These are phyloP conservation scores for Ceyx margarethae DNA, from an alignment of 2,113 vertebrate species.

Conservation along the genomic window DNA sequence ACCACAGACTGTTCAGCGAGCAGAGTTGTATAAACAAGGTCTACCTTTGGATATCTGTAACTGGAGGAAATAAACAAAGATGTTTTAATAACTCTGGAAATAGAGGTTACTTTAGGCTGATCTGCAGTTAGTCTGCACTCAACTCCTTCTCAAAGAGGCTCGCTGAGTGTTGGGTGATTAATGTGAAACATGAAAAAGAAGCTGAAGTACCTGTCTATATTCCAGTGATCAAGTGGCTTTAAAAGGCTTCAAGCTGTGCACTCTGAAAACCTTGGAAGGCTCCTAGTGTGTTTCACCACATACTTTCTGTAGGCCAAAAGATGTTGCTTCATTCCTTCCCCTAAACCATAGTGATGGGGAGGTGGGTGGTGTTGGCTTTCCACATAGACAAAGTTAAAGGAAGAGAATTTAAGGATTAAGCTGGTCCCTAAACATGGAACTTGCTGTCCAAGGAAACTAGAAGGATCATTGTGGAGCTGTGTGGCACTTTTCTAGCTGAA, in stretches of 20 bases:
- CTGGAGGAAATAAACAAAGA: background rate
- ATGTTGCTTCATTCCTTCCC: background rate
- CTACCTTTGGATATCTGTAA: background rate
- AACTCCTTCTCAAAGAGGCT: background rate
- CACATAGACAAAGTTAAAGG: background rate
- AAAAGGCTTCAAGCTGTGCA: conserved; percentile 2
- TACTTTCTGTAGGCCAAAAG: background rate
- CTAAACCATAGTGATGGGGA: background rate
- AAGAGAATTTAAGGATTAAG: background rate
- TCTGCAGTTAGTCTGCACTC: background rate
- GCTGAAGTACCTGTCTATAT: background rate
- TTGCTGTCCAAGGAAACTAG: background rate
- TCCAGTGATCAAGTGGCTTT: conserved; percentile 1
- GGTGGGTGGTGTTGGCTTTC: background rate
- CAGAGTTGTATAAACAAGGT: background rate
- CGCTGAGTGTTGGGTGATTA: background rate
- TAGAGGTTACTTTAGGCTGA: background rate
- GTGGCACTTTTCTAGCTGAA: background rate
- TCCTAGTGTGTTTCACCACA: fast-evolving
- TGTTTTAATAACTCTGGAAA: background rate
- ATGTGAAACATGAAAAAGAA: background rate
- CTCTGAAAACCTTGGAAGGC: background rate
- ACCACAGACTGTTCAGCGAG: background rate
- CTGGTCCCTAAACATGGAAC: background rate
- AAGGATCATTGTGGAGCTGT: background rate